phyloP scores from a whole-genome alignment of 2,888 invertebrate genomes.

The Torymus aiolomorphi region DNA sequence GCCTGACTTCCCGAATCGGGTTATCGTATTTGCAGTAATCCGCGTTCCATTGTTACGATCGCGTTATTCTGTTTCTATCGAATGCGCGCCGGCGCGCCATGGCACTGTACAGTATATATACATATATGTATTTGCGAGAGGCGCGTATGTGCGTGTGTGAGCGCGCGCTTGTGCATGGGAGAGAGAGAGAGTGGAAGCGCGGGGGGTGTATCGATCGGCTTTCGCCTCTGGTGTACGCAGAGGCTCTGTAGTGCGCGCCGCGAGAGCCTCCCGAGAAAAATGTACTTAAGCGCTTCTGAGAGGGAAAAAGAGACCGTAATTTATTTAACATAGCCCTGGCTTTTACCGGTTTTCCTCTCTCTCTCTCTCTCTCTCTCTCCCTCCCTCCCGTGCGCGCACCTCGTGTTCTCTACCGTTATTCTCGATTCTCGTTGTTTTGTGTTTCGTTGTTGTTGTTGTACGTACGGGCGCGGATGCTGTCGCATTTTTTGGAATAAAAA shows the following conservation, averaged over 20 bases:
- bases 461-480: too few relatives aligned
- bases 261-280: not conserved
- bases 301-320: slow-evolving; percentile 27
- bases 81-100: too few relatives aligned
- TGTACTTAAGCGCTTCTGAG: not conserved
- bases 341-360: not conserved
- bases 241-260: not conserved
- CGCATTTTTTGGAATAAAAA: too few relatives aligned
- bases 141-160: too few relatives aligned
- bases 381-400: too few relatives aligned
- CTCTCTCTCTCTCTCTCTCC: too few relatives aligned
- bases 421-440: too few relatives aligned
- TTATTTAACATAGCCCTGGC: slow-evolving; percentile 14
- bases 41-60: slow-evolving; percentile 35
- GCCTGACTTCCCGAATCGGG: slow-evolving; percentile 24
- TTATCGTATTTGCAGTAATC: slow-evolving; percentile 40
- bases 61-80: slow-evolving; percentile 6
- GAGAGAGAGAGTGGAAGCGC: not conserved
- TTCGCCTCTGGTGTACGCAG: not conserved
- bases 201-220: slow-evolving; percentile 16
- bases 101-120: too few relatives aligned
- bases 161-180: not conserved
- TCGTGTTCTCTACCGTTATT: too few relatives aligned
- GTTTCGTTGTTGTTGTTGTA: too few relatives aligned
- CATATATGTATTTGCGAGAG: too few relatives aligned